Evolutionary conservation across 2,113 vertebrate species (phyloP).

Genomic region (Crypturellus undulatus): DNA sequence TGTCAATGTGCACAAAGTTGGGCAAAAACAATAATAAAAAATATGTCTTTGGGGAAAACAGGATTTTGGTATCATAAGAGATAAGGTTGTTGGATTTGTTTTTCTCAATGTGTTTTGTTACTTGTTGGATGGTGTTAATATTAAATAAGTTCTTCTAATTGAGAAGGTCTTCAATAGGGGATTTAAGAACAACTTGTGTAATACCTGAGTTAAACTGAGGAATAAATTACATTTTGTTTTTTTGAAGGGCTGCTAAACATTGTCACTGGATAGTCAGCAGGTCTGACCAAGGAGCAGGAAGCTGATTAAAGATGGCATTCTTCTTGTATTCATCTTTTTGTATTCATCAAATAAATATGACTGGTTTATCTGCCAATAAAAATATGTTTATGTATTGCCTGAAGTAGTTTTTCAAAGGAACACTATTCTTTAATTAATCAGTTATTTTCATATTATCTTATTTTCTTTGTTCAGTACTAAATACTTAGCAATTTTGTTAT

Average conservation of each 20-base stretch:
- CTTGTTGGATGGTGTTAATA: not conserved
- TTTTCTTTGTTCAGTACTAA: rapidly evolving
- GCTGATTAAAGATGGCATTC: not conserved
- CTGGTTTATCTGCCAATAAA: not conserved
- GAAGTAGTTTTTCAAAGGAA: not conserved
- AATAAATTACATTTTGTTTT: not conserved
- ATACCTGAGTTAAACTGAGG: not conserved
- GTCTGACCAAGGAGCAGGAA: not conserved
- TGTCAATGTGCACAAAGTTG: not conserved
- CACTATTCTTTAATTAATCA: not conserved
- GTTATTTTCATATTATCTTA: rapidly evolving
- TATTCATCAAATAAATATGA: not conserved
- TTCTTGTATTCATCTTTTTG: not conserved
- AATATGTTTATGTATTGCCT: not conserved
- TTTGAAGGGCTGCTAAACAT: not conserved
- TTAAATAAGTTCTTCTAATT: not conserved
- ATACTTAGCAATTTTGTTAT: not conserved
- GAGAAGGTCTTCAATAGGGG: not conserved
- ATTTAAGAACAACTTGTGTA: not conserved
- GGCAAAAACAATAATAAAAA: not conserved
- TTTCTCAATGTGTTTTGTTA: not conserved
- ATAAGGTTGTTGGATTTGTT: not conserved
- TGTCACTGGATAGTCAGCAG: not conserved
- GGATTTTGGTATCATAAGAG: not conserved
- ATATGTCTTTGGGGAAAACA: not conserved